Conservation (phyloP, 2,113 vertebrate genomes). For the Clarias macrocephalus region DNA sequence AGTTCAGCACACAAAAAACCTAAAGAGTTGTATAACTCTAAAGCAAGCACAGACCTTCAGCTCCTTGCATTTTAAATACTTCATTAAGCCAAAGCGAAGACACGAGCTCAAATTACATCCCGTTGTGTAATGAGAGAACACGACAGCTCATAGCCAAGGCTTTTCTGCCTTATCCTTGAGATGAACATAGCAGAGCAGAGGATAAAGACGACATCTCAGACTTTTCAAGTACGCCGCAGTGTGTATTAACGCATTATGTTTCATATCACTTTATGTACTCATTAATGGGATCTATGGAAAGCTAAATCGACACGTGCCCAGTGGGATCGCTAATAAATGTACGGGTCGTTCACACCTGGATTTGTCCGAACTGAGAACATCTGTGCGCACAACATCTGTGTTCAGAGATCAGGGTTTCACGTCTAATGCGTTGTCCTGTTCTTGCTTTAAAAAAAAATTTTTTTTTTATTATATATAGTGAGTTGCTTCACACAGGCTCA, state of each 20-base stretch:
- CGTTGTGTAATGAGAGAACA: not conserved
- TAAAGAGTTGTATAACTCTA: not conserved
- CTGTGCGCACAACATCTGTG: not conserved
- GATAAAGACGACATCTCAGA: not conserved
- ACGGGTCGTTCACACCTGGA: not conserved
- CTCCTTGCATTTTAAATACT: not conserved
- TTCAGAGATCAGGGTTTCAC: slow-evolving; percentile 7
- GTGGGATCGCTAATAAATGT: not conserved
- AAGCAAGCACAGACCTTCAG: not conserved
- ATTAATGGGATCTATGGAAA: too few species aligned
- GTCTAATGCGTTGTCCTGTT: slow-evolving; percentile 11
- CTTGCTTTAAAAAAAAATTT: too few species aligned
- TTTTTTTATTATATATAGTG: not conserved
- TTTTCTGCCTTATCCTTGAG: not conserved
- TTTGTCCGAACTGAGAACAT: not conserved
- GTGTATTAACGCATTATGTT: not conserved
- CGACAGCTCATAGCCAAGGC: not conserved
- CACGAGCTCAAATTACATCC: not conserved
- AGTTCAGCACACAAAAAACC: not conserved
- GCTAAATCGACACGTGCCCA: not conserved
- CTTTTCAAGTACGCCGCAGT: not conserved
- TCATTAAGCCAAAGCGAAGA: not conserved
- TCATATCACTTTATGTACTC: not conserved
- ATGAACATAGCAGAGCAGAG: not conserved
- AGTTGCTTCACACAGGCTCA: not conserved